Evolutionary conservation across 2,113 vertebrate genomes (phyloP).

Genomic region (Okapia johnstoni): DNA sequence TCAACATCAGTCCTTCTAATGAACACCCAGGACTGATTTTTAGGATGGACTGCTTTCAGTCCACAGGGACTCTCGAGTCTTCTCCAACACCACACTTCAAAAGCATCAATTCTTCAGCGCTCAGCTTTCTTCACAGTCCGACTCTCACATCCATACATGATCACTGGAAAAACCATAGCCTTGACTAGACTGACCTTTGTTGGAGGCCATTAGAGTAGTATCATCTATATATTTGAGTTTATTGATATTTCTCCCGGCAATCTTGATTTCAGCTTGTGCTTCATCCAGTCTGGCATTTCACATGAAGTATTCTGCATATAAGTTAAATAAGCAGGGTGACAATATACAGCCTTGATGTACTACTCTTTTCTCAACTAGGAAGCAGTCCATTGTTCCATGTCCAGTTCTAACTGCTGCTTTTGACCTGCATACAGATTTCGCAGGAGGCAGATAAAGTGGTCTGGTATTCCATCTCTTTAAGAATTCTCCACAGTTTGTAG

Average conservation of each 20-base stretch:
- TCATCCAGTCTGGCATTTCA: not conserved
- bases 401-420: not conserved
- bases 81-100: no score
- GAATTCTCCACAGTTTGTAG: not conserved
- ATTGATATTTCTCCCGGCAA: not conserved
- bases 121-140: no score
- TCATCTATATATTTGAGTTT: not conserved
- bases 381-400: not conserved
- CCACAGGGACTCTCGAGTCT: no score
- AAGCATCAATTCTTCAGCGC: no score
- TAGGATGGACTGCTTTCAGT: no score
- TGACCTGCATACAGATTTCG: not conserved
- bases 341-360: not conserved
- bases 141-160: no score
- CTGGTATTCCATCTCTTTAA: not conserved
- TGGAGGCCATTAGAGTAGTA: not conserved
- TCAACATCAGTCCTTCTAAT: no score
- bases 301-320: not conserved
- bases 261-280: not conserved
- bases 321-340: not conserved
- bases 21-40: no score
- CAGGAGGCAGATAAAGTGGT: not conserved
- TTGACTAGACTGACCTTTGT: no score
- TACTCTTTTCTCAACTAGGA: not conserved
- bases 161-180: no score